These are phyloP conservation scores for Dreissena polymorpha DNA, from an alignment of 1,140 invertebrate species.

Conservation along the genomic window DNA sequence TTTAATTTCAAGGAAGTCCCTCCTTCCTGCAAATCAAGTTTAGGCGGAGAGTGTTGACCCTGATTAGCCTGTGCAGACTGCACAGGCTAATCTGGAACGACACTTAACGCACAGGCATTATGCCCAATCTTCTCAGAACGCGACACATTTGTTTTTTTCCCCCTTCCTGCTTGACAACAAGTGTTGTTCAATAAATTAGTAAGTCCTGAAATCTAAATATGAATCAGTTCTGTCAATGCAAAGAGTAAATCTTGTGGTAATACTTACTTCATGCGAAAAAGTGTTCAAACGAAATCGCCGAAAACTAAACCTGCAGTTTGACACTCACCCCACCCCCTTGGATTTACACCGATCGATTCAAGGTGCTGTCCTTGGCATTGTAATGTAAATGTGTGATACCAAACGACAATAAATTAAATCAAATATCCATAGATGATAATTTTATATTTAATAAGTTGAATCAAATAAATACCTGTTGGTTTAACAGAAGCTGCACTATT, in stretches of 20 bases:
- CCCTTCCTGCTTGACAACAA: background rate
- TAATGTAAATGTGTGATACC: background rate
- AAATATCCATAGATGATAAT: background rate
- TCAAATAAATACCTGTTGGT: background rate
- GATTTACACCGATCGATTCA: background rate
- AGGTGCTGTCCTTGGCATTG: slow-evolving; percentile 6
- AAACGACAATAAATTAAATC: background rate
- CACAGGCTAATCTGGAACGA: no score
- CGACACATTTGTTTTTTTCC: no score
- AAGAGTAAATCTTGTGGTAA: background rate
- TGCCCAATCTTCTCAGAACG: no score
- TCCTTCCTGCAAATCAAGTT: no score
- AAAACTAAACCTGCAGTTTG: background rate
- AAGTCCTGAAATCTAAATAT: background rate
- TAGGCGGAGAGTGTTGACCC: no score
- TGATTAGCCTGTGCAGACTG: no score
- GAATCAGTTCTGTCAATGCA: background rate
- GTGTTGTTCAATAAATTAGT: background rate
- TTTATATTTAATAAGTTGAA: background rate
- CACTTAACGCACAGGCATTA: no score
- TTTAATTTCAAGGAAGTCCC: no score
- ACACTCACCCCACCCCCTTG: background rate
- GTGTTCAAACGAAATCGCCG: no score
- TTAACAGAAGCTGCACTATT: background rate
- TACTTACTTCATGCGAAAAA: background rate